Base-by-base conservation (phyloP, 2,888 invertebrate species). In the Dryadula phaetusa region DNA sequence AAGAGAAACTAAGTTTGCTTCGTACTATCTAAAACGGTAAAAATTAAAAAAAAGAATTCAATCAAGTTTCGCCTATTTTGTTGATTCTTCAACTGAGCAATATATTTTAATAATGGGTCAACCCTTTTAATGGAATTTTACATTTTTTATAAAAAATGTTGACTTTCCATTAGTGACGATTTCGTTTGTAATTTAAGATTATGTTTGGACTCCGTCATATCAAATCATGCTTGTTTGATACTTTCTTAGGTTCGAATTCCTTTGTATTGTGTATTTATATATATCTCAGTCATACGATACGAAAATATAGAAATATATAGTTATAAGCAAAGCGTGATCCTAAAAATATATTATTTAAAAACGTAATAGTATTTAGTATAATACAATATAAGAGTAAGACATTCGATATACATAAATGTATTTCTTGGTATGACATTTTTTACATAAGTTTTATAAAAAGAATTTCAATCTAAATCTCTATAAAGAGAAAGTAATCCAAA, bases 41-140 rank as follows among this genome's bases (percentile, higher is more conserved):
- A 64, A 46, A 60, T 61, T 54, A 53, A 47, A 67, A 46, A 47
- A 54, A 63, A n/a, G n/a, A 53, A 25, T 12, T 40, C 25, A 18
- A n/a, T 28, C n/a, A 25, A 40, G 28, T 56, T 46, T 34, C 20
- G 18, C 42, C 28, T 16, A 32, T 64, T 54, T 56, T 54, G 46
- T 54, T 46, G n/a, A 34, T 34, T 54, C 3, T 25, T 46, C 49
- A 18, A 12, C 56, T 16, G 12, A 46, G 16, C 40, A 32, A 28
- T 20, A 28, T n/a, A 20, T 65, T 28, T 16, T 52, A 28, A 61
- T 44, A 58, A 28, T 14, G 20, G 49, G 14, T 25, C 10, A 22
- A 12, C 34, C 34, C n/a, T 42, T 65, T 42, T 28, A 34, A 32
- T 4, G 12, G 40, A 7, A 22, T 54, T n/a, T 54, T 18, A 16